Evolutionary conservation across 2,888 invertebrate species (phyloP).

Genomic region (Drosophila ustulata): DNA sequence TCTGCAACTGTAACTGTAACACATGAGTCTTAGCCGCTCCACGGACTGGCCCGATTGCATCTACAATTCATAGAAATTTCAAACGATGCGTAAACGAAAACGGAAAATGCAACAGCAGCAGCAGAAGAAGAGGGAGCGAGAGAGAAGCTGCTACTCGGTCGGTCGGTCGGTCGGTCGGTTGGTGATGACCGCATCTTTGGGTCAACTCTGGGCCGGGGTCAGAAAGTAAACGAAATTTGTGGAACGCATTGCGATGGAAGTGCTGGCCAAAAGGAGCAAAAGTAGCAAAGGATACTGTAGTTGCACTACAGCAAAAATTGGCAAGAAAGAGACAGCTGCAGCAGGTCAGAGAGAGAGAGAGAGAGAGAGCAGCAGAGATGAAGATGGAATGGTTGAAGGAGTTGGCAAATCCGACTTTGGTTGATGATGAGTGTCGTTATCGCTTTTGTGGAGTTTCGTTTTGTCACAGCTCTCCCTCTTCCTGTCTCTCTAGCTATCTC

Average conservation of each 20-base stretch:
- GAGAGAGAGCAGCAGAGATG: conserved; percentile 48
- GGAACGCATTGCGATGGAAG: conserved; percentile 56
- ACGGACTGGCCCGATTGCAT: conserved; percentile 82
- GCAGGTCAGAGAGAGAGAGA: not conserved
- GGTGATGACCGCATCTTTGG: not conserved
- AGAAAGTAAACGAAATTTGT: conserved; percentile 71
- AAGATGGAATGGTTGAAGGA: conserved; percentile 34
- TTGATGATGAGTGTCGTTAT: conserved; percentile 82
- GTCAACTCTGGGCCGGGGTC: conserved; percentile 32
- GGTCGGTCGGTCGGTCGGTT: not conserved
- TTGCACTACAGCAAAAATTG: conserved; percentile 64
- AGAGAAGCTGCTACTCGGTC: not conserved
- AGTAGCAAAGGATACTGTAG: not conserved
- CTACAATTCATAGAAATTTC: conserved; percentile 84
- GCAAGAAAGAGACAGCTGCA: conserved; percentile 11
- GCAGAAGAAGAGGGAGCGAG: not conserved
- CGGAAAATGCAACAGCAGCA: conserved; percentile 72
- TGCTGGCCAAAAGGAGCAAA: conserved; percentile 37
- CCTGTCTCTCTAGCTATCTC: not conserved
- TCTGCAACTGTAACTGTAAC: conserved; percentile 58
- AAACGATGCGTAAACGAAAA: conserved; percentile 83
- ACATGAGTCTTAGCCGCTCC: conserved; percentile 76
- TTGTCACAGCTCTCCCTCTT: conserved; percentile 11
- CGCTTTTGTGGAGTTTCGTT: conserved; percentile 75
- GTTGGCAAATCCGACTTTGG: conserved; percentile 74